Conservation (phyloP, 2,888 invertebrate genomes). For the Papilio gigon region DNA sequence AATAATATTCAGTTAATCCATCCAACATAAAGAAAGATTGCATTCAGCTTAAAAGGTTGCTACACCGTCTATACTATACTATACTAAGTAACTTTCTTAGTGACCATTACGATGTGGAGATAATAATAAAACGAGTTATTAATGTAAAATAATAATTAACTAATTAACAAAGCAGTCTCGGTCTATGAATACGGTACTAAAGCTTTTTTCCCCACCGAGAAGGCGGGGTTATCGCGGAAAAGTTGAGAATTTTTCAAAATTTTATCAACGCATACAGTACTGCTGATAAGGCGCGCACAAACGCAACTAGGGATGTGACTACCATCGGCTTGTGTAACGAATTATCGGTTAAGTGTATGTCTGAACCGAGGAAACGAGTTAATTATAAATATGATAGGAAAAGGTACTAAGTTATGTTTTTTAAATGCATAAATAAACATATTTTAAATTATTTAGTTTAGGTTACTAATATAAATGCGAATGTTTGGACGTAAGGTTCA, state of each 20-base stretch:
- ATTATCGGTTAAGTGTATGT: slow-evolving; percentile 42
- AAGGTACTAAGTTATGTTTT: neutral
- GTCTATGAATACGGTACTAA: slow-evolving; percentile 63
- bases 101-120: no score
- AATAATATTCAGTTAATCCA: no score
- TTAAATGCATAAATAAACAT: neutral
- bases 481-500: neutral
- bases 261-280: slow-evolving; percentile 72
- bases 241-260: slow-evolving; percentile 82
- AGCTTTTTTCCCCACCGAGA: slow-evolving; percentile 73
- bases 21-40: no score
- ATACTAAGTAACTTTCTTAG: neutral
- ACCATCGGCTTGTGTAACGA: slow-evolving; percentile 34
- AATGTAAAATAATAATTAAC: neutral
- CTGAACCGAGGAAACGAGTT: slow-evolving; percentile 49
- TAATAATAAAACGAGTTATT: neutral
- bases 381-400: neutral
- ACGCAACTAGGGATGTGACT: slow-evolving; percentile 64
- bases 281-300: slow-evolving; percentile 65
- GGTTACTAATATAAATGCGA: no score
- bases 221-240: slow-evolving; percentile 81
- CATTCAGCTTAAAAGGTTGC: no score
- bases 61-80: no score
- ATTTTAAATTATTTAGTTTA: no score
- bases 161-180: neutral